Conservation (phyloP, 2,888 invertebrate genomes). For the Neoaliturus tenellus region DNA sequence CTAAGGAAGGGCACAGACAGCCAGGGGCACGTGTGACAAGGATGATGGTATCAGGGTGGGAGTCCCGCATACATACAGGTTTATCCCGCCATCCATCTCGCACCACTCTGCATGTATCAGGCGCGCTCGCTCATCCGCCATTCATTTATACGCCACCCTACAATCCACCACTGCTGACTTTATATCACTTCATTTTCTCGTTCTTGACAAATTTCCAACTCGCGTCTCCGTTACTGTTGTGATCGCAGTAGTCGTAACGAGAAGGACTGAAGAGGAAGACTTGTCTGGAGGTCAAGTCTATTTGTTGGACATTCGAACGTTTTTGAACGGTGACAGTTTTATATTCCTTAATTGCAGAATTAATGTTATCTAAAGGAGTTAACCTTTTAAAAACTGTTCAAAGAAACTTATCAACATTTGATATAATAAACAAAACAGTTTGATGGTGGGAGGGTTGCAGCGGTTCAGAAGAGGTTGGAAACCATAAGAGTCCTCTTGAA, state of each 20-base stretch:
- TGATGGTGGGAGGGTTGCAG: too few species aligned
- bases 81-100: constrained; percentile 41
- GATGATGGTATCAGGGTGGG: not conserved
- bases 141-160: constrained; percentile 44
- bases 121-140: constrained; percentile 6
- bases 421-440: too few species aligned
- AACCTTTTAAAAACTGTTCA: too few species aligned
- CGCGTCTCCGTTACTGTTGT: constrained; percentile 6
- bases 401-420: too few species aligned
- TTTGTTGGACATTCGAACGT: too few species aligned
- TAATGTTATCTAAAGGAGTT: too few species aligned
- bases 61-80: constrained; percentile 25
- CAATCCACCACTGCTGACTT: constrained; percentile 3
- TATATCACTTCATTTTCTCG: constrained; percentile 38
- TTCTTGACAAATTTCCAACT: constrained; percentile 30
- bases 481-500: too few species aligned
- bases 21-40: constrained; percentile 56
- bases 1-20: constrained; percentile 35
- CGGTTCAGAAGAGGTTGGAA: too few species aligned
- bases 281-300: too few species aligned
- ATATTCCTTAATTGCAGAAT: too few species aligned
- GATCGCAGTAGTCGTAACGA: not conserved
- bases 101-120: constrained; percentile 40
- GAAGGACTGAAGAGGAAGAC: constrained; percentile 66
- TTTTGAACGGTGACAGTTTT: too few species aligned